phyloP scores from a whole-genome alignment of 2,113 vertebrate genomes.

The Zosterops pallidus region DNA sequence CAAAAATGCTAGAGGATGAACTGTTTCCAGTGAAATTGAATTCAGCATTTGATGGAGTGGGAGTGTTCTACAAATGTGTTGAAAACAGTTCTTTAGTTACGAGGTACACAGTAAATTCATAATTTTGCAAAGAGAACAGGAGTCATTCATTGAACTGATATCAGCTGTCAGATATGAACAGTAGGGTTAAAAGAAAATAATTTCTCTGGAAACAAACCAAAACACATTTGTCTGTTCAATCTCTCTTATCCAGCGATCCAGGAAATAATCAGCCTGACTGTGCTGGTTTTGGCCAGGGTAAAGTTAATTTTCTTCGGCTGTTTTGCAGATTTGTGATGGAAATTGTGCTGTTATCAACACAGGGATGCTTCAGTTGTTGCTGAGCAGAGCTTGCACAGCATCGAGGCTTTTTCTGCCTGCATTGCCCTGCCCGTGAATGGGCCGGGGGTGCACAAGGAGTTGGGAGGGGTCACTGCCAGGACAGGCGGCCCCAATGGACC shows the following conservation, averaged over 20 bases:
- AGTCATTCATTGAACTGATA: not conserved
- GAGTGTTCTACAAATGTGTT: not conserved
- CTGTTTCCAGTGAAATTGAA: not conserved
- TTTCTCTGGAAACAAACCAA: not conserved
- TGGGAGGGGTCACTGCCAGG: not conserved
- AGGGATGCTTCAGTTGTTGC: not conserved
- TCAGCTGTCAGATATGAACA: not conserved
- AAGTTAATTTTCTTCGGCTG: not conserved
- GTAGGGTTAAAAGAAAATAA: not conserved
- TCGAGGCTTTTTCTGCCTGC: not conserved
- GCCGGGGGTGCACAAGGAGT: not conserved
- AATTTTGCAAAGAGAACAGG: not conserved
- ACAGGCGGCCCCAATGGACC: not conserved
- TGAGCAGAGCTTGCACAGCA: not conserved
- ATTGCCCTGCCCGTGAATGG: fast-evolving
- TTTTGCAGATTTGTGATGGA: not conserved
- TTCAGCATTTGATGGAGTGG: not conserved
- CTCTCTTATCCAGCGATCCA: not conserved
- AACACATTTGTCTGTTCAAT: not conserved
- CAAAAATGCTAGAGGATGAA: not conserved
- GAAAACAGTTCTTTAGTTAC: not conserved
- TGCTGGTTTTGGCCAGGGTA: not conserved
- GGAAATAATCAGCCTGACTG: not conserved
- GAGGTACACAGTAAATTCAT: not conserved
- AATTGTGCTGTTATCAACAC: not conserved